phyloP scores from a whole-genome alignment of 37 sponge, comb jelly and placozoan species.

The Agelas oroides region DNA sequence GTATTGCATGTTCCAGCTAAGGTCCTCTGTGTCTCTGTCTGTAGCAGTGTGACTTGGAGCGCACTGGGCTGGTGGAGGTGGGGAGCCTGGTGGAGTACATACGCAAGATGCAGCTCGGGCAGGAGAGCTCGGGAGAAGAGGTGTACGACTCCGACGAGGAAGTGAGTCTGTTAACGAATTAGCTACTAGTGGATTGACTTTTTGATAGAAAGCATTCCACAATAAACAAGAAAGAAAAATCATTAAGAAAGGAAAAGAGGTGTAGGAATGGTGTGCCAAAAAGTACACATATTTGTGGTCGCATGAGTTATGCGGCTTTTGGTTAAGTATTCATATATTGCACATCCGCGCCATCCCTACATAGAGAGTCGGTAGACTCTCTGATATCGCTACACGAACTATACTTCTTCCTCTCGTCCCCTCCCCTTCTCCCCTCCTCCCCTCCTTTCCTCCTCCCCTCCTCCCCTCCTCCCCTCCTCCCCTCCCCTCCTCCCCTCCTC shows the following conservation, averaged over 20 bases:
- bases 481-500: background rate
- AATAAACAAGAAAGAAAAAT: no score
- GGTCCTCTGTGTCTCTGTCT: background rate
- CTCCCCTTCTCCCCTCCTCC: background rate
- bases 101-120: conserved; percentile 13
- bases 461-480: background rate
- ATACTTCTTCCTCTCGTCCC: background rate
- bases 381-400: no score
- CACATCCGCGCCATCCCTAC: no score
- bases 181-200: background rate
- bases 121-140: conserved; percentile 14
- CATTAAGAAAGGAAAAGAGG: background rate
- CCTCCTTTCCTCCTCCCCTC: background rate
- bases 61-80: conserved; percentile 44
- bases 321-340: no score
- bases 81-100: conserved; percentile 41
- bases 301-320: no score
- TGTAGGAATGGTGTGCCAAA: no score
- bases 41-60: conserved; percentile 29
- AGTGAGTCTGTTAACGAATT: conserved; percentile 33
- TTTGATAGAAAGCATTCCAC: background rate
- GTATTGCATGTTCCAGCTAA: no score
- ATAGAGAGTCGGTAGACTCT: no score
- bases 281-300: no score
- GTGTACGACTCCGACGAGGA: conserved; percentile 59